Base-by-base conservation (phyloP, 2,113 vertebrate genomes). In the Notarius quadriscutis region DNA sequence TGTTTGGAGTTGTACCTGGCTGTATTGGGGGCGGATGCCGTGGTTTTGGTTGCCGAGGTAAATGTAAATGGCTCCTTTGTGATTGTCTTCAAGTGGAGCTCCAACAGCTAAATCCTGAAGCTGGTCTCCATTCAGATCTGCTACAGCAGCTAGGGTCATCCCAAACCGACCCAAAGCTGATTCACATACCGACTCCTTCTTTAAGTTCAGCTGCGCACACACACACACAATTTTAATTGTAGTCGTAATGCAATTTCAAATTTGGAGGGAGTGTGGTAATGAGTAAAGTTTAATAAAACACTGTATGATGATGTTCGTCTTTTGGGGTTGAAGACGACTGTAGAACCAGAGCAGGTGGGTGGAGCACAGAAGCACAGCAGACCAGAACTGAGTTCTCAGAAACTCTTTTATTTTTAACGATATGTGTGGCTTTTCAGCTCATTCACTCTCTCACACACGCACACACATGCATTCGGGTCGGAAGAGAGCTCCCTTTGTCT, bases 61-160 rank as follows among this genome's bases (percentile, higher is more conserved):
- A 17, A 98, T 89, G 88, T 97, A 98, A 34, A 98, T 88, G 0
- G 91, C 95, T 15, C 97, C 97, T 0, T 1, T 83, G n/a, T 93
- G 92, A 2, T 95, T 91, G 2, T 96, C 85, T 89, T 97, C 97
- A 5, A 97, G 93, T 0, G 96, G 97, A 0, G 96, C 97, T 34
- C 97, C 97, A 1, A 97, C 93, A 5, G 95, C 97, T 84, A 97
- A 89, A 0, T 98, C 97, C 0, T 15, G 67, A 81, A 96, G 91
- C 6, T 57, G 10, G 79, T 98, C 97, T 87, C 96, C 97, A 20
- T 96, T 96, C 58, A 96, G 86, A 83, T 97, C 96, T 20, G 94
- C 92, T 11, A 96, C 75, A 15, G 84, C 84, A 0, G 95, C 91
- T 84, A 98, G 91, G 22, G 95, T 94, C 10, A 94, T 91, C 55